These are phyloP conservation scores for Garrulus glandarius DNA, from an alignment of 2,797 vertebrate genomes.

Conservation along the genomic window DNA sequence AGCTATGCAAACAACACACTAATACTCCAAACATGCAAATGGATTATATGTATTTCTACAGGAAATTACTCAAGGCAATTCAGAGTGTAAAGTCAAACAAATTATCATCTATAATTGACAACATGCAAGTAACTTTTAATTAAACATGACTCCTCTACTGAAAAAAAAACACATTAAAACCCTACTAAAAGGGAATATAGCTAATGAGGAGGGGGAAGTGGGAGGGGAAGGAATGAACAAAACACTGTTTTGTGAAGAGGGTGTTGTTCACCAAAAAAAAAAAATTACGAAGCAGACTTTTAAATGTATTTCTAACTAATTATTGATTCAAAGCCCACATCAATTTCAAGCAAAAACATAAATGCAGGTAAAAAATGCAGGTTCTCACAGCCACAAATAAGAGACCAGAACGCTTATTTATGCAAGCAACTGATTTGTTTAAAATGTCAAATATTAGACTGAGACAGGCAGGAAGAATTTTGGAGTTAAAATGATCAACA, in stretches of 20 bases:
- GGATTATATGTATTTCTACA: constrained; percentile 43
- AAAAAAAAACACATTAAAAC: constrained; percentile 39
- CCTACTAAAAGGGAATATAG: not conserved
- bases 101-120: constrained; percentile 64
- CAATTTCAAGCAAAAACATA: not conserved
- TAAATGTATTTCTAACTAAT: not conserved
- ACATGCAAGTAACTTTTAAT: constrained; percentile 65
- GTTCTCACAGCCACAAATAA: not conserved
- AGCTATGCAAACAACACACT: constrained; percentile 48
- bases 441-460: not conserved
- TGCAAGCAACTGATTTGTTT: not conserved
- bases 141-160: constrained; percentile 57
- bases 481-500: not conserved
- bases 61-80: constrained; percentile 66
- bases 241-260: not conserved
- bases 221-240: not conserved
- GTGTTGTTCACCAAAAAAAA: not conserved
- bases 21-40: constrained; percentile 54
- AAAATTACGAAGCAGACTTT: not conserved
- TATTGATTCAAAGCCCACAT: not conserved
- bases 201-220: not conserved
- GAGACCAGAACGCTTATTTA: not conserved
- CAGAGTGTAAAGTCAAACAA: constrained; percentile 69
- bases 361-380: not conserved
- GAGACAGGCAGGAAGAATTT: not conserved